These are phyloP conservation scores for Cistogaster globosa DNA, from an alignment of 2,888 invertebrate genomes.

Conservation along the genomic window DNA sequence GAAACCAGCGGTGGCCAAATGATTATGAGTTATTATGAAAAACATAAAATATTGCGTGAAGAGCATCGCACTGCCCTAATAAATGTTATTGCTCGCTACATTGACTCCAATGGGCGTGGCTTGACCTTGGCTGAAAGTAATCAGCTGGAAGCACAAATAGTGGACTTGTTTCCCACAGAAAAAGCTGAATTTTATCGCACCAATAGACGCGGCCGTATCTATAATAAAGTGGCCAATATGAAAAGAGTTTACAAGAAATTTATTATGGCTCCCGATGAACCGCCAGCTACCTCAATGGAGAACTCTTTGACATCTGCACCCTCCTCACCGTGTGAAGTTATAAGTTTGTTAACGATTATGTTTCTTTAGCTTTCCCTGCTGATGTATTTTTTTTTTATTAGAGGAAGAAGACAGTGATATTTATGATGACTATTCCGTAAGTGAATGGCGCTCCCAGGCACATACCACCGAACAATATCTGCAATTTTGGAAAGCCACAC, in stretches of 20 bases:
- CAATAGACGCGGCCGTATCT: slow-evolving; percentile 60
- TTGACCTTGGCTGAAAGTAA: slow-evolving; percentile 51
- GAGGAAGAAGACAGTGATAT: slow-evolving; percentile 52
- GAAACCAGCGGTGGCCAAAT: slow-evolving; percentile 62
- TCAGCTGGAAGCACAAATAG: slow-evolving; percentile 59
- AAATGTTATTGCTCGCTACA: slow-evolving; percentile 63
- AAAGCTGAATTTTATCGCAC: slow-evolving; percentile 63
- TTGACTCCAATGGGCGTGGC: slow-evolving; percentile 45
- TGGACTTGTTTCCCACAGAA: slow-evolving; percentile 65
- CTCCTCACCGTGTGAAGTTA: slow-evolving; percentile 34
- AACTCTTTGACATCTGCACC: slow-evolving; percentile 39
- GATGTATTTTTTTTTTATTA: neutral
- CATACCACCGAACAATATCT: slow-evolving; percentile 46
- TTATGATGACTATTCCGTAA: slow-evolving; percentile 45
- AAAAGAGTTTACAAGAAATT: slow-evolving; percentile 61
- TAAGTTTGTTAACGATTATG: slow-evolving; percentile 45
- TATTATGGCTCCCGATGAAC: slow-evolving; percentile 21
- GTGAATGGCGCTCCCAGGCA: slow-evolving; percentile 33
- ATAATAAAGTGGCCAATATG: slow-evolving; percentile 67
- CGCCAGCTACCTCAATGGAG: neutral
- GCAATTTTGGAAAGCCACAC: slow-evolving; percentile 57
- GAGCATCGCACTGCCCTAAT: slow-evolving; percentile 63
- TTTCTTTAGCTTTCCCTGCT: neutral
- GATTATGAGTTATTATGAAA: slow-evolving; percentile 57
- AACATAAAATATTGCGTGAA: slow-evolving; percentile 62